These are phyloP conservation scores for Sympetrum striolatum DNA, from an alignment of 2,888 invertebrate genomes.

Conservation along the genomic window DNA sequence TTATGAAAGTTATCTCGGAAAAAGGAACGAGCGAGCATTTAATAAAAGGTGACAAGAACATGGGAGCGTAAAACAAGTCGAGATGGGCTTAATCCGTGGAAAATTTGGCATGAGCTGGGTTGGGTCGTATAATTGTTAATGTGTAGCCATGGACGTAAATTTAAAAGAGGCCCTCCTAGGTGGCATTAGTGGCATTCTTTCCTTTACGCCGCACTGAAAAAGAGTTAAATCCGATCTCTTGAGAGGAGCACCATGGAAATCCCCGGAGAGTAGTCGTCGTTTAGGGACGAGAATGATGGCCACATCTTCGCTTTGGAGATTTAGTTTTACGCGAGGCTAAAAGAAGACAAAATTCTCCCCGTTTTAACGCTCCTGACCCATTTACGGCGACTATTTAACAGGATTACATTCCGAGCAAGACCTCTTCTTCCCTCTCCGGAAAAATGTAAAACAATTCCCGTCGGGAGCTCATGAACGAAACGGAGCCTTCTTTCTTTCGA, in stretches of 20 bases:
- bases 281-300: background rate
- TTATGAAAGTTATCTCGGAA: background rate
- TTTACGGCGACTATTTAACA: background rate
- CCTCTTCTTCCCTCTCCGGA: background rate
- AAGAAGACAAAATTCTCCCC: background rate
- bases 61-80: background rate
- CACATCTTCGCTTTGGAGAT: background rate
- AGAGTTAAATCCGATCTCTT: slow-evolving; percentile 15
- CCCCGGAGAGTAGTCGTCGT: background rate
- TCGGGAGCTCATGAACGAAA: background rate
- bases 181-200: background rate
- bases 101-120: background rate
- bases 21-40: background rate
- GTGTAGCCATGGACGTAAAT: background rate
- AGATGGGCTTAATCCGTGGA: background rate
- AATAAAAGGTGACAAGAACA: background rate
- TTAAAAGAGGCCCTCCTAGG: background rate
- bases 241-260: background rate
- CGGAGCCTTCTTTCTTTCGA: background rate
- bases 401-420: background rate
- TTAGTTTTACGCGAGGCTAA: background rate
- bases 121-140: background rate
- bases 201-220: background rate
- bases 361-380: background rate
- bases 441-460: background rate